Conservation (phyloP, 2,888 invertebrate species). For the Nineta flava region DNA sequence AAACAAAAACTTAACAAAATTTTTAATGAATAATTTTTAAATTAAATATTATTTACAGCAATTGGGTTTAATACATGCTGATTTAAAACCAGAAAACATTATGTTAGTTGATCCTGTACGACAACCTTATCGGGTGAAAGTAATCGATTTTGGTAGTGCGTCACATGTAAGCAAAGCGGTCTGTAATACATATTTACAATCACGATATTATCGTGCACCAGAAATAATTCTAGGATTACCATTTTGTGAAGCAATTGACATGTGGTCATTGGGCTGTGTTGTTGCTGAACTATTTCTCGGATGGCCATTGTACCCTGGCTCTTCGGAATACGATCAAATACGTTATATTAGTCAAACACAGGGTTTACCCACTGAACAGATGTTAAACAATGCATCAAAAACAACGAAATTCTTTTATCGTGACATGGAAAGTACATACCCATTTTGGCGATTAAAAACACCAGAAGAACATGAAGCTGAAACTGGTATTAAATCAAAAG, state of each 20-base stretch:
- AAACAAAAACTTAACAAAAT: no score
- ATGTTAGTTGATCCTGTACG: constrained; percentile 98
- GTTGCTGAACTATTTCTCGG: constrained; percentile 98
- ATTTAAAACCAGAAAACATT: constrained; percentile 99
- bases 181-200: constrained; percentile 98
- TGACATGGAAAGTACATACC: constrained; percentile 83
- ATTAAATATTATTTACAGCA: constrained; percentile 56
- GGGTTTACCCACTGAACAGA: constrained; percentile 88
- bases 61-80: constrained; percentile 98
- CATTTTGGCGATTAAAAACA: constrained; percentile 78
- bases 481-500: constrained; percentile 96
- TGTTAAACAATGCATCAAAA: constrained; percentile 94
- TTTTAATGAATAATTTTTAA: no score
- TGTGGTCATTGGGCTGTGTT: constrained; percentile 99
- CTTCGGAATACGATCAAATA: constrained; percentile 98
- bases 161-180: constrained; percentile 99
- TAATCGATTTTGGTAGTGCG: constrained; percentile 99
- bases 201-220: constrained; percentile 94
- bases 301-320: constrained; percentile 98
- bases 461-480: constrained; percentile 97
- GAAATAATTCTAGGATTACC: constrained; percentile 95
- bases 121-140: constrained; percentile 97
- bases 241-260: constrained; percentile 99
- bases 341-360: constrained; percentile 64
- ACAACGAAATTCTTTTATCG: constrained; percentile 97